phyloP scores from a whole-genome alignment of 2,888 invertebrate genomes.

The Pediacus dermestoides region DNA sequence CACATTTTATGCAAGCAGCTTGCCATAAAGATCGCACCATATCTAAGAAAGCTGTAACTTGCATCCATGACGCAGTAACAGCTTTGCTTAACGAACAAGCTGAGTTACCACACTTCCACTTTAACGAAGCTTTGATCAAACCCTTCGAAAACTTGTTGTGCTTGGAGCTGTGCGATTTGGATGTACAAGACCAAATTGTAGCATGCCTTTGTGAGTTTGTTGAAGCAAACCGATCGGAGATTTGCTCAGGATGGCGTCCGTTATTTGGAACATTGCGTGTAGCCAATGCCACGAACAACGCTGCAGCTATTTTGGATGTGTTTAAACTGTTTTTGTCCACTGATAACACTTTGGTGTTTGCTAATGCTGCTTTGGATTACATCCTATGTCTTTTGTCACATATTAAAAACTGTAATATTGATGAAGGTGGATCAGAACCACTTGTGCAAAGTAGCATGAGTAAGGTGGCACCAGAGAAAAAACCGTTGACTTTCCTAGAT shows the following conservation, averaged over 20 bases:
- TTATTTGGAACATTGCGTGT: slow-evolving; percentile 90
- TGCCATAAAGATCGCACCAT: slow-evolving; percentile 86
- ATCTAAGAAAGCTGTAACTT: slow-evolving; percentile 86
- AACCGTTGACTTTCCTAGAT: slow-evolving; percentile 35
- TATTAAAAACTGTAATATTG: slow-evolving; percentile 66
- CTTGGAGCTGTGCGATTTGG: slow-evolving; percentile 87
- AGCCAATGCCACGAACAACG: slow-evolving; percentile 67
- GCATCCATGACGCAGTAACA: slow-evolving; percentile 88
- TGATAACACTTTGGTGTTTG: slow-evolving; percentile 89
- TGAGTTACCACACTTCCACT: slow-evolving; percentile 90
- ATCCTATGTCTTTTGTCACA: slow-evolving; percentile 81
- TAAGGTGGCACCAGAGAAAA: slow-evolving; percentile 22
- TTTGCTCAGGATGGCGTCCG: slow-evolving; percentile 94
- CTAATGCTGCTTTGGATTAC: slow-evolving; percentile 91
- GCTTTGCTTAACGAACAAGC: slow-evolving; percentile 81
- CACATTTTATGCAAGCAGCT: slow-evolving; percentile 93
- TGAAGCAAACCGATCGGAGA: slow-evolving; percentile 88
- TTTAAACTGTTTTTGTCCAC: slow-evolving; percentile 91
- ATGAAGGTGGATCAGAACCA: slow-evolving; percentile 24
- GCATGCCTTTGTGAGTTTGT: slow-evolving; percentile 95
- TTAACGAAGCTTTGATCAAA: slow-evolving; percentile 91
- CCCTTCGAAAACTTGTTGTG: slow-evolving; percentile 94
- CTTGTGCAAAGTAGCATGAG: slow-evolving; percentile 29
- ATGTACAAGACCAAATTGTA: slow-evolving; percentile 89
- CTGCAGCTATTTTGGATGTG: slow-evolving; percentile 78